These are phyloP conservation scores for Leptura quadrifasciata DNA, from an alignment of 2,888 invertebrate species.

Conservation along the genomic window DNA sequence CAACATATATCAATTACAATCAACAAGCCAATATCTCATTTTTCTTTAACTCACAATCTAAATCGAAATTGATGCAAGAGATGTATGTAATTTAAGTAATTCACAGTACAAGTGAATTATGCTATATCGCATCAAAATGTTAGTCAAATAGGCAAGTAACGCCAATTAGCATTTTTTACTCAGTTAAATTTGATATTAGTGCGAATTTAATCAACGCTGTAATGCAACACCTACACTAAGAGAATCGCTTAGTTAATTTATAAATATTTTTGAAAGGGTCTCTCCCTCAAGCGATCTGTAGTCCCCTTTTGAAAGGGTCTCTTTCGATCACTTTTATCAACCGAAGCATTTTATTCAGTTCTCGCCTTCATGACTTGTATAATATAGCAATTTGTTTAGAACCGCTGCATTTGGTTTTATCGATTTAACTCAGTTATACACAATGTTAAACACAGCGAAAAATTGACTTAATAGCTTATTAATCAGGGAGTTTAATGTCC, in stretches of 20 bases:
- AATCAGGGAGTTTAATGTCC: too few relatives aligned
- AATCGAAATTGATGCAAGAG: too few relatives aligned
- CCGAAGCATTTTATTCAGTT: constrained; percentile 69
- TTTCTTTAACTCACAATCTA: too few relatives aligned
- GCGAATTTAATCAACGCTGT: not conserved
- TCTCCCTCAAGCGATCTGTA: constrained; percentile 43
- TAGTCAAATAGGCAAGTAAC: too few relatives aligned
- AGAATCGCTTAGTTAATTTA: constrained; percentile 68
- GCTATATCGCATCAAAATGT: too few relatives aligned
- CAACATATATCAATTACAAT: too few relatives aligned
- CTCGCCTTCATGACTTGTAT: constrained; percentile 71
- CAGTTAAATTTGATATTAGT: not conserved
- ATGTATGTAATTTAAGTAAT: too few relatives aligned
- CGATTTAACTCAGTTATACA: constrained; percentile 57
- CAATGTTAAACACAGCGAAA: constrained; percentile 42
- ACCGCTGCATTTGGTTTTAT: constrained; percentile 60
- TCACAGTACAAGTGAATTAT: too few relatives aligned
- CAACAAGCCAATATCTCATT: too few relatives aligned
- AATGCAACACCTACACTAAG: not conserved
- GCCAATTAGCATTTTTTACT: not conserved
- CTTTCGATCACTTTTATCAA: constrained; percentile 71
- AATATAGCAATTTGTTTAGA: constrained; percentile 70
- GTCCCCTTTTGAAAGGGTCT: constrained; percentile 65
- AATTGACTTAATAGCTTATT: constrained; percentile 31
- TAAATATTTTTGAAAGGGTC: constrained; percentile 68